These are phyloP conservation scores for Stigmatopora argus DNA, from an alignment of 2,113 vertebrate species.

Conservation along the genomic window DNA sequence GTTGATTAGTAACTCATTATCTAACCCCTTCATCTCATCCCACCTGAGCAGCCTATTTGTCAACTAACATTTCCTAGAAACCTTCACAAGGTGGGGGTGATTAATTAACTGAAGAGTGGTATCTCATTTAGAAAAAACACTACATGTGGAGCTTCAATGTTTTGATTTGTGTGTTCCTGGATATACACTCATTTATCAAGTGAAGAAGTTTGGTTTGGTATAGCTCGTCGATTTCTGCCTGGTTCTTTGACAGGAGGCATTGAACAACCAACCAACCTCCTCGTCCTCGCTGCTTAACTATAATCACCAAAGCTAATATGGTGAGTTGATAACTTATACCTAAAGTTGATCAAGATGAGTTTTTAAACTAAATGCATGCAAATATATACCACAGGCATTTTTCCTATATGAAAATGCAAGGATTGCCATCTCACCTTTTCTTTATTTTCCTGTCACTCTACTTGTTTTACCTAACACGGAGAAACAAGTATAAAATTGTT, in stretches of 20 bases:
- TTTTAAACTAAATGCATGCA: conserved; percentile 59
- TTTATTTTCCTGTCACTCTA: neutral
- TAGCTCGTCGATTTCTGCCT: conserved; percentile 21
- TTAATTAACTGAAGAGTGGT: conserved; percentile 60
- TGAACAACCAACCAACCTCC: conserved; percentile 14
- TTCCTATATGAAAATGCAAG: conserved; percentile 11
- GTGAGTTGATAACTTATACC: conserved; percentile 57
- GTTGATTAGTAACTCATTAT: conserved; percentile 68
- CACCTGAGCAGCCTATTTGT: conserved; percentile 62
- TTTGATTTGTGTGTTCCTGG: conserved; percentile 6
- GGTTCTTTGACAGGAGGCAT: conserved; percentile 12
- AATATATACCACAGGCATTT: conserved; percentile 39
- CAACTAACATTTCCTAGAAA: conserved; percentile 46
- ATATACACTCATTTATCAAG: conserved; percentile 12
- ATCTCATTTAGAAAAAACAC: conserved; percentile 41
- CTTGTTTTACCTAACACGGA: conserved; percentile 2
- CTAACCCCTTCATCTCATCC: conserved; percentile 61
- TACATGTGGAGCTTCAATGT: conserved; percentile 10
- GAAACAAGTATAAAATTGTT: conserved; percentile 1
- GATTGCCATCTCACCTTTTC: conserved; percentile 27
- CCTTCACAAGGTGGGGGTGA: conserved; percentile 45
- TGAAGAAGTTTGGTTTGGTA: conserved; percentile 19
- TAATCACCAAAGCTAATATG: conserved; percentile 22
- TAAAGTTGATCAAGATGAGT: conserved; percentile 41
- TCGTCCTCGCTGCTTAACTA: neutral